Conservation (phyloP, 1,140 invertebrate genomes). For the Diprion similis region DNA sequence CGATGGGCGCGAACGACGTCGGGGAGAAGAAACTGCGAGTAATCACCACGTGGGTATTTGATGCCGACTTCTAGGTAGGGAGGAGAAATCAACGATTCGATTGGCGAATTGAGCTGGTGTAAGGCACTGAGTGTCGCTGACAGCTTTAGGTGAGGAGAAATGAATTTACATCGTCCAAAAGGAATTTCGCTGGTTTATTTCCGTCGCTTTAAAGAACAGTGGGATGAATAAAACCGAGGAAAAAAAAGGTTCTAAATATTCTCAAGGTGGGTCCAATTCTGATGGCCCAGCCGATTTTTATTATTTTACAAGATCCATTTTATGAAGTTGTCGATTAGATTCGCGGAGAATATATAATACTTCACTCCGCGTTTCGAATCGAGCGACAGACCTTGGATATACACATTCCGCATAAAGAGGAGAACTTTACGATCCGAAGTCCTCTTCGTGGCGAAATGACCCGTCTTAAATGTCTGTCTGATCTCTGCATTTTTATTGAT, state of each 20-base stretch:
- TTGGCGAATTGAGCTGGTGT: background rate
- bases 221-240: conserved; percentile 19
- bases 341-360: conserved; percentile 24
- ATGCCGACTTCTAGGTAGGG: conserved; percentile 26
- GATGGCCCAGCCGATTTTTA: conserved; percentile 52
- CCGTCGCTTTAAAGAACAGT: background rate
- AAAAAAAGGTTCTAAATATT: conserved; percentile 16
- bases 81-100: conserved; percentile 26
- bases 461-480: conserved; percentile 1
- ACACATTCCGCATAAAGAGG: background rate
- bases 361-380: background rate
- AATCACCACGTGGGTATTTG: conserved; percentile 21
- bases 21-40: conserved; percentile 19
- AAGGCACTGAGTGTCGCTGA: background rate
- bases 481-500: conserved; percentile 1
- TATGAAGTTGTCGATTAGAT: conserved; percentile 62
- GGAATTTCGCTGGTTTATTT: background rate
- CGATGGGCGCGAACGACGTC: conserved; percentile 22
- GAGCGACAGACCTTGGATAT: background rate
- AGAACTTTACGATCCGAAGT: conserved; percentile 3
- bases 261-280: conserved; percentile 9
- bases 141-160: too few species aligned
- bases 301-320: conserved; percentile 60
- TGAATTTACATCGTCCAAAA: background rate
- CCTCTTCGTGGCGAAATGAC: background rate